Percentiles rank a stretch among this genome's conserved stretches.
Conservation (phyloP, 1,140 invertebrate species). For the Kradibia gibbosae region DNA sequence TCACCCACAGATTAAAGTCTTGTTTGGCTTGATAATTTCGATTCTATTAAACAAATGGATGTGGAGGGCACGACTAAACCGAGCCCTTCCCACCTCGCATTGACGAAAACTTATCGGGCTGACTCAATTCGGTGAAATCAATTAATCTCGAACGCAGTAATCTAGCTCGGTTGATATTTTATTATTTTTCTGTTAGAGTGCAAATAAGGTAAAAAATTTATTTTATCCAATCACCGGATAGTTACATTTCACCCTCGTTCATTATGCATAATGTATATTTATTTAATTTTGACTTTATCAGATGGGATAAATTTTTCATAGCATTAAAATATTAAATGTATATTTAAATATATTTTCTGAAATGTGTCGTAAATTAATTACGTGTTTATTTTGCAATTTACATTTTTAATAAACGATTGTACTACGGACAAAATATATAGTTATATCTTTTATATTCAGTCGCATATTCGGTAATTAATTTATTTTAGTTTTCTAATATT, state of each 20-base stretch:
- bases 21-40: slow-evolving; percentile 4
- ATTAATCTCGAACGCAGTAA: too few species aligned
- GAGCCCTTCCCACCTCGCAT: not conserved
- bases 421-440: too few species aligned
- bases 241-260: not conserved
- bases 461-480: too few species aligned
- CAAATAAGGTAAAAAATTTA: not conserved
- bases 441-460: too few species aligned
- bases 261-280: not conserved
- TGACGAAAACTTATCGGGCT: not conserved
- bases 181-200: not conserved
- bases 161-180: not conserved
- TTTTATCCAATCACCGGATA: not conserved
- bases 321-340: not conserved
- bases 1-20: not conserved
- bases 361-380: too few species aligned
- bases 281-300: not conserved
- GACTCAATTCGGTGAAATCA: not conserved
- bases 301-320: not conserved
- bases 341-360: too few species aligned
- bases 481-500: too few species aligned
- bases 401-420: too few species aligned
- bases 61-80: not conserved
- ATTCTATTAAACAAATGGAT: slow-evolving; percentile 22
- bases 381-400: too few species aligned